Evolutionary conservation across 2,888 invertebrate species (phyloP), one percentile per base, ranked within the genome.

Genomic region (Entomobrya proxima): DNA sequence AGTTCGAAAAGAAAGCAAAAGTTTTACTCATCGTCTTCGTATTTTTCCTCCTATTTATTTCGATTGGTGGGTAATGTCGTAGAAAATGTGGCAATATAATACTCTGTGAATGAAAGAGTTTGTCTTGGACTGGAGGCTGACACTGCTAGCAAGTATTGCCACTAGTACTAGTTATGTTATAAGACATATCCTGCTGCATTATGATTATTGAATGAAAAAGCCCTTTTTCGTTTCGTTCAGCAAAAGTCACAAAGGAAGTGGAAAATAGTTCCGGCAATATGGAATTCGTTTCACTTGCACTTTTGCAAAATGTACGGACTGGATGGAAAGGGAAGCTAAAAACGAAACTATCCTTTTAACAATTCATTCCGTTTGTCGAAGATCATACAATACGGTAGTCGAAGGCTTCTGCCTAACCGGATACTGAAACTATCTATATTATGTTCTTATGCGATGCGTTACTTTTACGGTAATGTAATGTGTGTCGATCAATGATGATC

Each of bases 31-130:
- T 64, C 47, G 44, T 50, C 47, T 67, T 50, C 24, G 37, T 52
- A 69, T 69, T 80, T 69, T 72, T 58, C 82, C 32, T 74, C 75
- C 64, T 61, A 82, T 82, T 82, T 82, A 82, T 75, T 82, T 82
- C 82, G 61, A 82, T 82, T 75, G 64, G 32, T 82, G 82, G 47
- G 82, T 75, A 82, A 82, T 82, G 74, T 82, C 47, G 82, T 75
- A 50, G 82, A 82, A 82, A 82, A 82, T 32, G 80, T 32, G 69
- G 67, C 58, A 67, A 18, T 67, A 67, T 40, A 40, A 37, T 40
- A 67, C 67, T 18, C 47, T n/a, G n/a, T n/a, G n/a, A n/a, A n/a
- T n/a, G n/a, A n/a, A n/a, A n/a, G n/a, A n/a, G n/a, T n/a, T n/a
- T n/a, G n/a, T n/a, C n/a, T n/a, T n/a, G n/a, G n/a, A n/a, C n/a